These are phyloP conservation scores for Lampris megalopsis DNA, from an alignment of 2,113 vertebrate genomes.

Conservation along the genomic window DNA sequence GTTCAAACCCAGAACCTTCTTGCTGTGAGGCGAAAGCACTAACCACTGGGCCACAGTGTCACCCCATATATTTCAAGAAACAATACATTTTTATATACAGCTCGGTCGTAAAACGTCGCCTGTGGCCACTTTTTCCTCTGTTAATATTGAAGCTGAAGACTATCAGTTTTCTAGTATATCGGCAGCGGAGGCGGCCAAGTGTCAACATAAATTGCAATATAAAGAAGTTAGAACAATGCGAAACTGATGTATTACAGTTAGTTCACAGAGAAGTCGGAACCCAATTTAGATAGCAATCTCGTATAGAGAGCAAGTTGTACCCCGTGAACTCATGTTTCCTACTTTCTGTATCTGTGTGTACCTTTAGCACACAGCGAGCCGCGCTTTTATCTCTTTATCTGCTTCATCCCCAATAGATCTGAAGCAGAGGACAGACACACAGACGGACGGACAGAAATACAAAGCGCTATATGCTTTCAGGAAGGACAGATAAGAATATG, in stretches of 20 bases:
- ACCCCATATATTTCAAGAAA: too few species aligned
- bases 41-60: too few species aligned
- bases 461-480: conserved; percentile 7
- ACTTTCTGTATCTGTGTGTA: neutral
- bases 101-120: too few species aligned
- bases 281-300: neutral
- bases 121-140: too few species aligned
- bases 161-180: too few species aligned
- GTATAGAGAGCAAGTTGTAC: neutral
- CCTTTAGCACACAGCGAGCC: neutral
- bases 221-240: neutral
- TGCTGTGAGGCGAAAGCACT: too few species aligned
- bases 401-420: neutral
- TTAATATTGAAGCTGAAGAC: too few species aligned
- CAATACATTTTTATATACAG: too few species aligned
- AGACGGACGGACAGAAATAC: conserved; percentile 3
- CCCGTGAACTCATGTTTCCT: neutral
- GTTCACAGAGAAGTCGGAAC: too few species aligned
- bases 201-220: neutral
- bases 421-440: neutral
- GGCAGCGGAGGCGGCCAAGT: neutral
- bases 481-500: conserved; percentile 14
- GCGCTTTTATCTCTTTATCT: neutral
- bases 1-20: too few species aligned
- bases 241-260: too few species aligned